Evolutionary conservation across 2,113 vertebrate species (phyloP), one percentile per base, ranked within the genome.

Genomic region (Pygoscelis adeliae): DNA sequence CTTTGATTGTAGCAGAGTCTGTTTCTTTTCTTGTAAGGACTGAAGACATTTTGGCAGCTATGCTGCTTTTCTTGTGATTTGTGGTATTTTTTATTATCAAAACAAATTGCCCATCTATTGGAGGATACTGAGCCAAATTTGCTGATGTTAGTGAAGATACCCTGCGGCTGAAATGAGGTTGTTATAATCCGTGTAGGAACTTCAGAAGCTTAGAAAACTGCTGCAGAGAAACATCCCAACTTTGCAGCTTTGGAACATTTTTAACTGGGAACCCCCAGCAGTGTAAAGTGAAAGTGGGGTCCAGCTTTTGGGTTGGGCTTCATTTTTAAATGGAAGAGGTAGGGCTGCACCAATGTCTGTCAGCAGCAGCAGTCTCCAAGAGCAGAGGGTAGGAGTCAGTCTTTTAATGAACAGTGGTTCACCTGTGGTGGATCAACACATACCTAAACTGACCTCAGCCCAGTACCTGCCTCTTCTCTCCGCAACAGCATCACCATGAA

Each of bases 51-150:
- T 92, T 96, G 89, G 86, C 89, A 92, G 46, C 30, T 87, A 4
- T 69, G 56, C 52, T 69, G 19, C 27, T 92, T 95, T 97, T 84
- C 85, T 76, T 92, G 52, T 82, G 65, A 96, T 95, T 95, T 95
- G 94, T 93, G 91, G 83, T 79, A 67, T 78, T 94, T 83, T 95
- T 95, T 96, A 76, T 97, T 81, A 65, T 56, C 36, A 72, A 95
- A 95, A 94, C 83, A 97, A 97, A 89, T 95, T 91, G 80, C 56
- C 73, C 72, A 53, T 89, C 90, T 82, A 47, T 69, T 95, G 89
- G 65, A 94, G 61, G 61, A 76, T 49, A 49, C 30, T 56, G 56
- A 92, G 83, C 72, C 95, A 96, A 95, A 79, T 72, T 87, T 92
- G 30, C 63, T 93, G 83, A 87, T 90, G 80, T 94, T 77, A 71